These are phyloP conservation scores for Panurus biarmicus DNA, from an alignment of 2,113 vertebrate species.

Conservation along the genomic window DNA sequence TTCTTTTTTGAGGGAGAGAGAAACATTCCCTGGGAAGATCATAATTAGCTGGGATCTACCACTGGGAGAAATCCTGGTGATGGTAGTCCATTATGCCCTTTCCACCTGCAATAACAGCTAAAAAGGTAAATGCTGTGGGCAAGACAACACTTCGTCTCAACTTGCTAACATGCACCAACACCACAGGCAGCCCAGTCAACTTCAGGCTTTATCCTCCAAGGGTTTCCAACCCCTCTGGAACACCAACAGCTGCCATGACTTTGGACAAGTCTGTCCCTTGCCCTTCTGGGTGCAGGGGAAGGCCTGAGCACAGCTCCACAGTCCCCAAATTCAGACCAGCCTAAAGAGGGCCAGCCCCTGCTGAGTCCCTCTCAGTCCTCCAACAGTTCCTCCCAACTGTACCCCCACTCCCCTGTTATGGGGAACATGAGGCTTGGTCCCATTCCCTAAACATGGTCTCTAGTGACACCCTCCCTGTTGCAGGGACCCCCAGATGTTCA, in stretches of 20 bases:
- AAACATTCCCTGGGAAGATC: background rate
- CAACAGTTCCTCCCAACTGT: too few relatives aligned
- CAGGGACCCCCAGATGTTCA: background rate
- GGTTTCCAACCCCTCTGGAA: background rate
- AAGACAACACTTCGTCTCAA: background rate
- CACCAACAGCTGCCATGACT: background rate
- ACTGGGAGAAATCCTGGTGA: background rate
- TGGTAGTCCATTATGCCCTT: background rate
- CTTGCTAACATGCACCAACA: rapidly evolving
- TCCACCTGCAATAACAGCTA: background rate
- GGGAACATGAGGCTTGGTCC: background rate
- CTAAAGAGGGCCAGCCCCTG: background rate
- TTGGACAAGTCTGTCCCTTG: background rate
- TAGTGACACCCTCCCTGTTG: background rate
- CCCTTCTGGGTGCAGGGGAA: background rate
- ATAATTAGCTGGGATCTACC: background rate
- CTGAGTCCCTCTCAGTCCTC: too few relatives aligned
- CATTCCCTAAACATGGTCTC: background rate
- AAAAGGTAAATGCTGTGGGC: background rate
- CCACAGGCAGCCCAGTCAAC: background rate
- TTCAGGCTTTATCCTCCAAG: background rate
- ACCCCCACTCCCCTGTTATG: rapidly evolving
- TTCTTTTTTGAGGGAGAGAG: background rate
- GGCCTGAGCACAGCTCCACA: background rate
- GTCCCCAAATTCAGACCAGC: background rate